These are phyloP conservation scores for Lithobius niger DNA, from an alignment of 1,140 invertebrate genomes.

Conservation along the genomic window DNA sequence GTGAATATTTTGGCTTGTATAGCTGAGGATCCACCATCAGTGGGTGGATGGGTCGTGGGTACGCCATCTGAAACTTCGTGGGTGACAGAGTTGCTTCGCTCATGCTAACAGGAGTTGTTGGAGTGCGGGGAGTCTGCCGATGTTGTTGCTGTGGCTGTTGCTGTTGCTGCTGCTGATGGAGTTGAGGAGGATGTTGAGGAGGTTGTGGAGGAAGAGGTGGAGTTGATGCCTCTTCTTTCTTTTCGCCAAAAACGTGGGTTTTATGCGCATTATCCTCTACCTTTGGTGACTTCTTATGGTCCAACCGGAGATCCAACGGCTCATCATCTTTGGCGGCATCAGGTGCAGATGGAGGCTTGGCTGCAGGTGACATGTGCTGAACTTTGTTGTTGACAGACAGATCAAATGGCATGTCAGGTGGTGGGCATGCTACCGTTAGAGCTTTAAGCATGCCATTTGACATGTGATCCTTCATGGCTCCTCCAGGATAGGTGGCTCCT, in stretches of 20 bases:
- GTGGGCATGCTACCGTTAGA: conserved; percentile 2
- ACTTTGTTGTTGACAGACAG: conserved; percentile 8
- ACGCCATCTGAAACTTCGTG: conserved; percentile 41
- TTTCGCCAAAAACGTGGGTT: conserved; percentile 8
- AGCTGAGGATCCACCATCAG: conserved; percentile 51
- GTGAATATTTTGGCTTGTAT: conserved; percentile 25
- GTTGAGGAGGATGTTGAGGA: not conserved
- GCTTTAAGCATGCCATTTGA: conserved; percentile 4
- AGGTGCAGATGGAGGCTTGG: conserved; percentile 3
- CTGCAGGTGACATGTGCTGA: conserved; percentile 4
- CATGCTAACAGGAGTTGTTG: not conserved
- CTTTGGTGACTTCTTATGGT: conserved; percentile 51
- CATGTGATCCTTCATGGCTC: not conserved
- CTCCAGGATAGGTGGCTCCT: conserved; percentile 19
- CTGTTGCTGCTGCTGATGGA: not conserved
- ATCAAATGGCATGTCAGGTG: conserved; percentile 16
- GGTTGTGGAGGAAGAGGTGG: not conserved
- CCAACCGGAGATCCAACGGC: conserved; percentile 66
- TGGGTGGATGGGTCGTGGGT: conserved; percentile 59
- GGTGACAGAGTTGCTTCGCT: conserved; percentile 14
- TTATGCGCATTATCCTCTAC: conserved; percentile 16
- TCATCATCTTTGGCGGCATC: conserved; percentile 37
- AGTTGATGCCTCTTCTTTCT: conserved; percentile 18
- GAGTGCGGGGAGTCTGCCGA: not conserved
- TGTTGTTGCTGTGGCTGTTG: not conserved